Evolutionary conservation across 1,140 invertebrate species (phyloP), one percentile per base, ranked within the genome.

Genomic region (Catajapyx aquilonaris): DNA sequence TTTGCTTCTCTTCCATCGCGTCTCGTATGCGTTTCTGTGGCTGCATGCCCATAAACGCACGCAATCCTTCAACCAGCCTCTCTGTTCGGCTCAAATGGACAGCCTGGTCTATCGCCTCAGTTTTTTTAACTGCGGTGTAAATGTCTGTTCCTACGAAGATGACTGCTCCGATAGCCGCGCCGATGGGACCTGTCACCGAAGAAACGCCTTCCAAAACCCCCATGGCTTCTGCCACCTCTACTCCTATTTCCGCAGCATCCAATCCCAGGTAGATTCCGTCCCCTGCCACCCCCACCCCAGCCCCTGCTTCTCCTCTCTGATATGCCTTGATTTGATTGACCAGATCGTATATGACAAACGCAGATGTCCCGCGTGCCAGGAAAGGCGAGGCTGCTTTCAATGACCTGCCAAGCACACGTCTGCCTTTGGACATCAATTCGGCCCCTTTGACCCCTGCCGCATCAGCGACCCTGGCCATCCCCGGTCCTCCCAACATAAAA

Each of bases 361-460:
- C 32, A 33, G 32, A 33, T 33, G 32, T 33, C 17, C 32, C 32
- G 17, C 32, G 32, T 13, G 7, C 32, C n/a, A 33, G 32, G 15
- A 33, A 33, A 33, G 32, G 32, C 15, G 32, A 33, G 5, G 32
- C 32, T 9, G 32, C 32, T 33, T 15, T 7, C 15, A 33, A 33
- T 13, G 32, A 33, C 15, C 32, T 33, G 17, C 32, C 32, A 33
- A 33, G 32, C 5, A 33, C n/a, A 9, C 9, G 17, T 15, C 17
- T 33, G n/a, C 32, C 32, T 15, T 33, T 17, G n/a, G 32, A n/a
- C n/a, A 32, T 32, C 31, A 49, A 47, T 37, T 34, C 43, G n/a
- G n/a, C n/a, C n/a, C n/a, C n/a, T n/a, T n/a, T n/a, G n/a, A n/a
- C n/a, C n/a, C n/a, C n/a, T n/a, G n/a, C n/a, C n/a, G n/a, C n/a